A percentile compares a stretch with the other conserved stretches of the same genome.
Evolutionary conservation across 2,888 invertebrate species (phyloP).

Genomic region (Brenthis daphne): DNA sequence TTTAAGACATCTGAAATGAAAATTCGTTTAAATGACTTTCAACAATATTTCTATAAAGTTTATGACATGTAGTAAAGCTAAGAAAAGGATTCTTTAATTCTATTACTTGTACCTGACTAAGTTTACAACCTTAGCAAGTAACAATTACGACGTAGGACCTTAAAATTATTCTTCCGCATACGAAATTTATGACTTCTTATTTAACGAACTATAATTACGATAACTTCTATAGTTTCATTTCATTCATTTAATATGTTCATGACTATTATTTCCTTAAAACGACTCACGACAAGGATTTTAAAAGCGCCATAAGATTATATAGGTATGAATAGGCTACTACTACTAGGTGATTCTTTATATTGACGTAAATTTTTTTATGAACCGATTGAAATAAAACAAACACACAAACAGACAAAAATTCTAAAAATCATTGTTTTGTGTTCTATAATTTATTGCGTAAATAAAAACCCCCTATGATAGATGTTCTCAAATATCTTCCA

Average conservation of each 20-base stretch:
- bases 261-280: neutral
- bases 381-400: too few species aligned
- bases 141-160: constrained; percentile 1
- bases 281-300: too few species aligned
- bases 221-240: neutral
- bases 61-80: constrained; percentile 11
- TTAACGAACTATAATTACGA: constrained; percentile 2
- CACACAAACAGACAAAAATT: too few species aligned
- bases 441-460: too few species aligned
- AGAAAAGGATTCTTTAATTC: constrained; percentile 1
- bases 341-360: too few species aligned
- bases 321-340: too few species aligned
- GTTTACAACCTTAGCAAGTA: constrained; percentile 19
- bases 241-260: neutral
- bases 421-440: too few species aligned
- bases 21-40: neutral
- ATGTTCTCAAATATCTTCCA: too few species aligned
- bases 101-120: constrained; percentile 13
- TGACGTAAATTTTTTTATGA: too few species aligned
- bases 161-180: constrained; percentile 5
- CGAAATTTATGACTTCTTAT: constrained; percentile 1
- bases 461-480: too few species aligned
- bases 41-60: neutral
- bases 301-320: too few species aligned
- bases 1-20: neutral